Evolutionary conservation across 2,888 invertebrate genomes (phyloP).

Genomic region (Cecidostiba fungosa): DNA sequence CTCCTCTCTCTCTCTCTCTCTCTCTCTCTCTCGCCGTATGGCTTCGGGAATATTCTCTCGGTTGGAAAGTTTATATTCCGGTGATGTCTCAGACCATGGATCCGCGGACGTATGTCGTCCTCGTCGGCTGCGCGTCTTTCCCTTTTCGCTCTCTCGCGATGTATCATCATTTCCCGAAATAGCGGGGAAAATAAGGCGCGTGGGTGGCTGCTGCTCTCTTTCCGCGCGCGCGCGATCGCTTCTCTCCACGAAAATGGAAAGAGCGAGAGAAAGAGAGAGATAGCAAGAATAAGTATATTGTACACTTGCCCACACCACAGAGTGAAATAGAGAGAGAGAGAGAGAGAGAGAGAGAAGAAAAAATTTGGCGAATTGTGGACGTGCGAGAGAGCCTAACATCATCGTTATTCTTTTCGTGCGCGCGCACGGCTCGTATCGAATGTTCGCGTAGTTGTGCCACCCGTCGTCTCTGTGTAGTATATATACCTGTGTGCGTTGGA

Average conservation of each 20-base stretch:
- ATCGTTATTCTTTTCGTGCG: slow-evolving; percentile 5
- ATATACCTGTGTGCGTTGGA: background rate
- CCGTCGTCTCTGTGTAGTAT: background rate
- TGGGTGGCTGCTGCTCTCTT: slow-evolving; percentile 48
- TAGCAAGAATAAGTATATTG: background rate
- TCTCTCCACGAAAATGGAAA: slow-evolving; percentile 53
- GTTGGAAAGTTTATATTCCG: background rate
- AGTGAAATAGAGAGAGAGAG: slow-evolving; percentile 6
- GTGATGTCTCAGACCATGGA: background rate
- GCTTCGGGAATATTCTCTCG: slow-evolving; percentile 12
- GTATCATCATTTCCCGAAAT: slow-evolving; percentile 78
- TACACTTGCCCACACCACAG: background rate
- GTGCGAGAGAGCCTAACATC: slow-evolving; percentile 22
- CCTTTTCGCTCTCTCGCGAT: slow-evolving; percentile 55
- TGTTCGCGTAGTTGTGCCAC: slow-evolving; percentile 41
- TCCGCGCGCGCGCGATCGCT: slow-evolving; percentile 11
- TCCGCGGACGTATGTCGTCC: background rate
- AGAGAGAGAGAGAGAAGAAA: slow-evolving; percentile 33
- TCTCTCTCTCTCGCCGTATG: background rate
- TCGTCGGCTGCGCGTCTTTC: slow-evolving; percentile 21
- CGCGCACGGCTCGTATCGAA: slow-evolving; percentile 31
- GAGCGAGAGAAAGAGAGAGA: slow-evolving; percentile 8
- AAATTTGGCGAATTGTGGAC: slow-evolving; percentile 45
- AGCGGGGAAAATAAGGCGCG: slow-evolving; percentile 71
- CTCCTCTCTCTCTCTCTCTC: no score